Conservation (phyloP, 2,797 vertebrate genomes). For the Synanceia verrucosa region DNA sequence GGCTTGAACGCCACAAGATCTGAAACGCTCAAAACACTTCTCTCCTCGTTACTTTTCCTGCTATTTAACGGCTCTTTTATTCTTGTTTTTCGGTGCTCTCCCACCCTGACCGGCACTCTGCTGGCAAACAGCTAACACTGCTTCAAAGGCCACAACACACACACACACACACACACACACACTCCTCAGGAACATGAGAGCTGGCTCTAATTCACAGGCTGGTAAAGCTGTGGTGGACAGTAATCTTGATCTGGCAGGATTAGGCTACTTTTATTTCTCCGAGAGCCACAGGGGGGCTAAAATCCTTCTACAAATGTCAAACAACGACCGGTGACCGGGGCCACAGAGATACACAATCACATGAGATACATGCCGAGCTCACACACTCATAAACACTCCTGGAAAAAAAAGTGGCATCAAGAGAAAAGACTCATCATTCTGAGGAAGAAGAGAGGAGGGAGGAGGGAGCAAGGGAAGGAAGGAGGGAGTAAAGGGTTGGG, state of each 20-base stretch:
- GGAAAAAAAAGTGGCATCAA: constrained; percentile 45
- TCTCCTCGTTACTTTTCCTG: background rate
- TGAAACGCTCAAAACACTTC: background rate
- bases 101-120: constrained; percentile 32
- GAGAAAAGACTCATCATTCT: constrained; percentile 55
- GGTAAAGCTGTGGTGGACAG: constrained; percentile 78
- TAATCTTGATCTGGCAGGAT: constrained; percentile 80
- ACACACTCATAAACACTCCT: constrained; percentile 60
- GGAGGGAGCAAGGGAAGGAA: background rate
- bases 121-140: constrained; percentile 48
- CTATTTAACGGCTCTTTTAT: constrained; percentile 14
- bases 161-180: constrained; percentile 55
- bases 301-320: constrained; percentile 84
- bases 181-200: constrained; percentile 74
- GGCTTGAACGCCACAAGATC: constrained; percentile 1
- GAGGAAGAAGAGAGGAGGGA: constrained; percentile 55
- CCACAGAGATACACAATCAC: constrained; percentile 31
- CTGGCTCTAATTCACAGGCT: constrained; percentile 77
- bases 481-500: constrained; percentile 10
- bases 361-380: constrained; percentile 30
- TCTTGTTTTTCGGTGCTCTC: constrained; percentile 27
- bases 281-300: constrained; percentile 61
- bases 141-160: constrained; percentile 67
- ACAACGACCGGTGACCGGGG: constrained; percentile 72
- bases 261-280: constrained; percentile 80